Base-by-base conservation (phyloP, 2,113 vertebrate species). In the Hassar affinis region DNA sequence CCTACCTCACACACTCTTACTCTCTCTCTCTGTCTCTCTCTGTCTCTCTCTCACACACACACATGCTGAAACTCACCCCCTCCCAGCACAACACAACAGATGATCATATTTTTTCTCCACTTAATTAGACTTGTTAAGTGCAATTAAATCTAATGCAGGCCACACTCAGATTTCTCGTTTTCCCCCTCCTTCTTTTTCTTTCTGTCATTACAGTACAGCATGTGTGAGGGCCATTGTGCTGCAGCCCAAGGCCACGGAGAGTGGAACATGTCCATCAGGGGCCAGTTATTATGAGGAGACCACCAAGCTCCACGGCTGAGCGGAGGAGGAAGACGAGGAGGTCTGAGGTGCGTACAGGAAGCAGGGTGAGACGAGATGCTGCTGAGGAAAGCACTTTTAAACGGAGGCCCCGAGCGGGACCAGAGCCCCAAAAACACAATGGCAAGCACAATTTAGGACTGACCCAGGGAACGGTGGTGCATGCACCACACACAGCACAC, bases 321-420 rank as follows among this genome's bases (percentile, higher is more conserved):
- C 86, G 92, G 88, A 85, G 91, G 91, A 77, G 88, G 92, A 56
- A 66, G 85, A 86, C n/a, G 74, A 80, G 59, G 82, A 78, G 94
- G 87, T 92, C 88, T 90, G 92, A 94, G 93, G 91, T 92, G 94
- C 94, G 91, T 92, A 95, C 94, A 97, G 96, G 96, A 97, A 97
- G 95, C 88, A 69, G 88, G 91, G 93, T 92, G 93, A 97, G 96
- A 96, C 95, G 94, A 94, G 94, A 91, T 93, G 88, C 88, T 95
- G 94, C 95, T 95, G 95, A 96, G 92, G 89, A 92, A 95, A 94
- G 93, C 91, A 92, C 87, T 94, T 95, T 93, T 93, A 86, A 86
- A 86, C 90, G 88, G 90, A 90, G 91, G 89, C 79, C 84, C 83
- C 2, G 91, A 88, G 82, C 86, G 92, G 91, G 87, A 87, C 90